A percentile compares a stretch with the other conserved stretches of the same genome.
Conservation (phyloP, 30 jellyfish, hydroid and myxozoan species). For the Cassiopea xamachana region DNA sequence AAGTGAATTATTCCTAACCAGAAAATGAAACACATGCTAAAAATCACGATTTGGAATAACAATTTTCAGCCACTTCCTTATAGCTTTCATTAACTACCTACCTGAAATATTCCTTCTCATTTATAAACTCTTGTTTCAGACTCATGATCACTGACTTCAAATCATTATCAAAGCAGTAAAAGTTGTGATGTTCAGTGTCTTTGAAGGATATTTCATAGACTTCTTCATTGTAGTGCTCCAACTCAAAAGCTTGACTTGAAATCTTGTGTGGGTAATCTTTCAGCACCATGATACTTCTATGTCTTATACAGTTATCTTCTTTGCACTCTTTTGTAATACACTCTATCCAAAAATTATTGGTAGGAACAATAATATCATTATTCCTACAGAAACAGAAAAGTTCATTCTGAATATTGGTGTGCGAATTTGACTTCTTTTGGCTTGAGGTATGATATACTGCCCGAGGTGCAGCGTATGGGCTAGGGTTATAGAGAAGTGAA, state of each 20-base stretch:
- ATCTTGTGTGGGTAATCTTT: constrained; percentile 64
- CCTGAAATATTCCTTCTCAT: constrained; percentile 85
- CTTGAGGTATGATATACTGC: constrained; percentile 13
- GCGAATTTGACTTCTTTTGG: background rate
- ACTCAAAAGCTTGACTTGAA: constrained; percentile 70
- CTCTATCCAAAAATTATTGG: constrained; percentile 88
- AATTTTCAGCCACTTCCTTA: background rate
- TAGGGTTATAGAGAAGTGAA: constrained; percentile 50
- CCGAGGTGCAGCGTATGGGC: constrained; percentile 62
- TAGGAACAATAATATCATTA: constrained; percentile 43
- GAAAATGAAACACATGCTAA: too few species aligned
- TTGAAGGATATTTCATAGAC: constrained; percentile 85
- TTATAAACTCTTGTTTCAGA: constrained; percentile 79
- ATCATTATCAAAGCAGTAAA: constrained; percentile 79
- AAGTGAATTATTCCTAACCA: too few species aligned
- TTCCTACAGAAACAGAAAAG: constrained; percentile 73
- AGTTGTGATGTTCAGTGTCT: constrained; percentile 82
- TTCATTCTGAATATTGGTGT: constrained; percentile 26
- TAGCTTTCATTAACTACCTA: constrained; percentile 9
- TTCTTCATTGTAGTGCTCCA: constrained; percentile 95
- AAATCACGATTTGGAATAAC: too few species aligned
- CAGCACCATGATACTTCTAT: constrained; percentile 42
- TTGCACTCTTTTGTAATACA: constrained; percentile 85
- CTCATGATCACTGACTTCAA: constrained; percentile 88
- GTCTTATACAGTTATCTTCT: constrained; percentile 55